These are phyloP conservation scores for Eupsilia transversa DNA, from an alignment of 2,888 invertebrate genomes.

Conservation along the genomic window DNA sequence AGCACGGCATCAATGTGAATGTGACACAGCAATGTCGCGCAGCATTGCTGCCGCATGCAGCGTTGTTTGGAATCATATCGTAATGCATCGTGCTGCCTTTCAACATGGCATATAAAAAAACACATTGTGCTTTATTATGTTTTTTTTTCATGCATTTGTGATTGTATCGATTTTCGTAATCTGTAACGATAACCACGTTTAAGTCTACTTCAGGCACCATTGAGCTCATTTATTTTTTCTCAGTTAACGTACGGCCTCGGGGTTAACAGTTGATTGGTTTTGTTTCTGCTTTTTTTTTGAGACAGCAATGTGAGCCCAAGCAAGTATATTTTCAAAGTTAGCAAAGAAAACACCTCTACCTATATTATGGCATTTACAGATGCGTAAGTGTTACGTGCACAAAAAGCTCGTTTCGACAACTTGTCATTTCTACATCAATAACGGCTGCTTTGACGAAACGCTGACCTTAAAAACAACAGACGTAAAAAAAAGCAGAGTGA, in stretches of 20 bases:
- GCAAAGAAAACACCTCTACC: neutral
- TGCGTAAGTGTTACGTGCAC: neutral
- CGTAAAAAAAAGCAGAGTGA: too few species aligned
- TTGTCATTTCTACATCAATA: conserved; percentile 10
- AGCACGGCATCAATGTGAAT: too few species aligned
- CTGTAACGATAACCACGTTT: conserved; percentile 21
- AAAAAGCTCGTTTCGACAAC: neutral
- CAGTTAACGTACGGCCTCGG: conserved; percentile 1
- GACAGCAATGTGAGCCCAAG: neutral
- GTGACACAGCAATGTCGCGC: too few species aligned
- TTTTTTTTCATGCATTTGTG: conserved; percentile 10
- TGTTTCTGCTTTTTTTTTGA: neutral
- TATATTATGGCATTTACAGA: neutral
- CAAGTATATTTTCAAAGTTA: neutral
- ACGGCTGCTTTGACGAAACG: conserved; percentile 21
- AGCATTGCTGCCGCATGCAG: too few species aligned
- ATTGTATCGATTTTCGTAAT: conserved; percentile 29
- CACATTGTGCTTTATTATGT: neutral
- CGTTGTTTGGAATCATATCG: too few species aligned
- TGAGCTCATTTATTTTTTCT: conserved; percentile 20
- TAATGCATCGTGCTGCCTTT: neutral
- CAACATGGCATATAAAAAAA: neutral
- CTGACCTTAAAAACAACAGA: conserved; percentile 48
- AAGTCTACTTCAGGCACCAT: conserved; percentile 43
- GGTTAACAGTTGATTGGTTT: conserved; percentile 30